phyloP scores from a whole-genome alignment of 2,888 invertebrate genomes.

The Trichopoda pennipes region DNA sequence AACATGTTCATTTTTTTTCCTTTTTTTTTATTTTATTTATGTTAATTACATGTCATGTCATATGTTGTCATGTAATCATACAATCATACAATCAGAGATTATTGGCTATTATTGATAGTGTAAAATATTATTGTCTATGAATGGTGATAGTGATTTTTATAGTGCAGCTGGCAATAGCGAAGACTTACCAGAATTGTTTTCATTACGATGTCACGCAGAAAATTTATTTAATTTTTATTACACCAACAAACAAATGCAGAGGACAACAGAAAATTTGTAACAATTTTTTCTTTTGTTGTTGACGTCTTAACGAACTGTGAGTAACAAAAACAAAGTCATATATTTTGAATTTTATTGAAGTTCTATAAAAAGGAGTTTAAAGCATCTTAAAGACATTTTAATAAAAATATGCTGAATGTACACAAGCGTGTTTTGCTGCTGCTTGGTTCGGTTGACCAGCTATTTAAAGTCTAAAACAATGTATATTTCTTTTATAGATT shows the following conservation, averaged over 20 bases:
- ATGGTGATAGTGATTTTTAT: constrained; percentile 52
- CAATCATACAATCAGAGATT: constrained; percentile 10
- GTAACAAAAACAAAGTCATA: background rate
- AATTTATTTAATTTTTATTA: constrained; percentile 51
- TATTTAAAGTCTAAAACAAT: too few species aligned
- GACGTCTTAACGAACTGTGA: constrained; percentile 26
- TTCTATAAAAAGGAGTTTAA: background rate
- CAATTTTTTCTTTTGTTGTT: constrained; percentile 40
- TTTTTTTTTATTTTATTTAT: constrained; percentile 43
- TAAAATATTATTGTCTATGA: constrained; percentile 64
- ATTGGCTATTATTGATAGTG: constrained; percentile 56
- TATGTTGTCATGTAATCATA: constrained; percentile 50
- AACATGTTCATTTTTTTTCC: constrained; percentile 52
- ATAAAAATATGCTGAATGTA: too few species aligned
- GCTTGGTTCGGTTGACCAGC: too few species aligned
- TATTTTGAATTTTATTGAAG: constrained; percentile 12
- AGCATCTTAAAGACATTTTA: too few species aligned
- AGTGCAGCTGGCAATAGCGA: constrained; percentile 55
- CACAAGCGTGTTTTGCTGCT: too few species aligned
- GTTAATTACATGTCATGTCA: constrained; percentile 63
- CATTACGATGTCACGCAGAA: constrained; percentile 30
- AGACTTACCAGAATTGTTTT: constrained; percentile 31
- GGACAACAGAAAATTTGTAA: constrained; percentile 55
- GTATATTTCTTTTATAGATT: too few species aligned
- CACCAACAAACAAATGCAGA: constrained; percentile 46